Evolutionary conservation across 2,113 vertebrate genomes (phyloP).

Genomic region (Mirza zaza): DNA sequence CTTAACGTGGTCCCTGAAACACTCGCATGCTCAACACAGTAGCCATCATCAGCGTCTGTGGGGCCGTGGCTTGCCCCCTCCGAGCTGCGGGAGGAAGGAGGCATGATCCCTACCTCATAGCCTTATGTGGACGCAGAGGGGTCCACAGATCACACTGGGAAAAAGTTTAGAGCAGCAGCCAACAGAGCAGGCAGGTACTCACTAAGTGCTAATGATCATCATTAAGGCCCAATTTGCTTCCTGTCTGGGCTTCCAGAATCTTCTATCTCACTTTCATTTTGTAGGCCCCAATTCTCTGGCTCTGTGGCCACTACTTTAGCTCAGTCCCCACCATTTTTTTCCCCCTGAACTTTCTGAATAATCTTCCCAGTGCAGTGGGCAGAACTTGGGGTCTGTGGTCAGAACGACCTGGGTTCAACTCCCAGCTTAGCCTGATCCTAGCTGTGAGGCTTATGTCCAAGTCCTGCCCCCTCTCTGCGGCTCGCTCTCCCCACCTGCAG

Average conservation of each 20-base stretch:
- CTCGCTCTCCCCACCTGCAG: not conserved
- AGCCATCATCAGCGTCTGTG: not conserved
- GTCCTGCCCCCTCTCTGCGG: not conserved
- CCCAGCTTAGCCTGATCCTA: not conserved
- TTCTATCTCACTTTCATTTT: not conserved
- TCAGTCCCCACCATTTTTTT: not conserved
- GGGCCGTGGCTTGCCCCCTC: not conserved
- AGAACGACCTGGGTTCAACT: not conserved
- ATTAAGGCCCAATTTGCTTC: not conserved
- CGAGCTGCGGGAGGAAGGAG: not conserved
- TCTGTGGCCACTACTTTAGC: not conserved
- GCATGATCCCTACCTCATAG: not conserved
- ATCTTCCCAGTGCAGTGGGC: not conserved
- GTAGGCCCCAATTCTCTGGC: not conserved
- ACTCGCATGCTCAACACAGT: accelerated
- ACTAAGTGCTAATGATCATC: not conserved
- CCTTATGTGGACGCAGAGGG: accelerated
- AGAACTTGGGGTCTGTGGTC: not conserved
- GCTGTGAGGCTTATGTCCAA: not conserved
- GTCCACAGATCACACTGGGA: not conserved
- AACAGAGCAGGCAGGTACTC: not conserved
- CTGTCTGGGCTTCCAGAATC: not conserved
- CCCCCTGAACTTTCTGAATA: not conserved
- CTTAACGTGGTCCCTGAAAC: not conserved
- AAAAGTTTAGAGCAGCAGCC: not conserved